Evolutionary conservation across 2,888 invertebrate genomes (phyloP).

Genomic region (Atrina japonica): DNA sequence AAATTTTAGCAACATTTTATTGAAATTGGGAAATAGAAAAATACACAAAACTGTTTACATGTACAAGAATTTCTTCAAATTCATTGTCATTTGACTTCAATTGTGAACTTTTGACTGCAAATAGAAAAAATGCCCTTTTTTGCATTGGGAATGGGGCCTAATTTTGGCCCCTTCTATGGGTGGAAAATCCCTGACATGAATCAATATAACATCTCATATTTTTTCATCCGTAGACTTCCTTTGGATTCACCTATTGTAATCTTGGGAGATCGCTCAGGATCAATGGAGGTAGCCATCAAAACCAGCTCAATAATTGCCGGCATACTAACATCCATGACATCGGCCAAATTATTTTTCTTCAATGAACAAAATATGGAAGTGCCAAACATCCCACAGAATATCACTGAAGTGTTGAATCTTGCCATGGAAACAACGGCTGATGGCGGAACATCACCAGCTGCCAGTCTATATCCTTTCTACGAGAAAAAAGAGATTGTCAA

Average conservation of each 20-base stretch:
- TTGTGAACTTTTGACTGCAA: too few species aligned
- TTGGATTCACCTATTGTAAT: conserved; percentile 79
- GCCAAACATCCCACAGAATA: conserved; percentile 72
- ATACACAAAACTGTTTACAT: too few species aligned
- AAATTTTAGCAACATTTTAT: too few species aligned
- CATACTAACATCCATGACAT: conserved; percentile 76
- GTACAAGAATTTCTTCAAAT: too few species aligned
- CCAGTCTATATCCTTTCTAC: conserved; percentile 78
- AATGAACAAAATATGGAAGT: conserved; percentile 70
- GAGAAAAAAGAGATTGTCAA: conserved; percentile 76
- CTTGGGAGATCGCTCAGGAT: conserved; percentile 78
- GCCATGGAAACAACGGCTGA: conserved; percentile 71
- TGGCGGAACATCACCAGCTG: conserved; percentile 77
- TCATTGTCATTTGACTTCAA: too few species aligned
- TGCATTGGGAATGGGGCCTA: too few species aligned
- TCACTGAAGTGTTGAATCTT: conserved; percentile 76
- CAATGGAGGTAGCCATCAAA: conserved; percentile 79
- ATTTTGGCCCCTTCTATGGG: too few species aligned
- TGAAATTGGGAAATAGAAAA: too few species aligned
- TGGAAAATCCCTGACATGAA: too few species aligned
- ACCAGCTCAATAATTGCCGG: conserved; percentile 80
- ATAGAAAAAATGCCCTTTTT: too few species aligned
- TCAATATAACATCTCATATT: too few species aligned
- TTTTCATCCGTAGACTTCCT: too few species aligned
- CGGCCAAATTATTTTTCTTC: conserved; percentile 79